Percentiles rank a stretch among this genome's conserved stretches.
Evolutionary conservation across 2,797 vertebrate species (phyloP).

Genomic region (Apogon talboti): DNA sequence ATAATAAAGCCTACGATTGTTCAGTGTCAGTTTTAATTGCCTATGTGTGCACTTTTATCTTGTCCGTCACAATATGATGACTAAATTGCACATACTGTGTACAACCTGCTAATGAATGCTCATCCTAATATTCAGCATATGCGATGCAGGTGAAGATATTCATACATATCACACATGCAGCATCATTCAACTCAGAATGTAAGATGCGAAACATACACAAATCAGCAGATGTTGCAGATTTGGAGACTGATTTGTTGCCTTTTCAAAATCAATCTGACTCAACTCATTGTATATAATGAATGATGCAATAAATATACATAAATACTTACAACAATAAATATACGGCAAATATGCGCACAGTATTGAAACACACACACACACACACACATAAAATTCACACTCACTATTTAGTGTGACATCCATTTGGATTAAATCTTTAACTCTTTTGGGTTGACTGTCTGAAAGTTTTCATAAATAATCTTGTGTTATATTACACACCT

Average conservation of each 20-base stretch:
- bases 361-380: too few relatives aligned
- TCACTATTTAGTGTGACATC: too few relatives aligned
- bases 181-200: background rate
- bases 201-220: conserved; percentile 10
- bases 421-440: too few relatives aligned
- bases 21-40: background rate
- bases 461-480: too few relatives aligned
- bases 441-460: too few relatives aligned
- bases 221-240: background rate
- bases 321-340: too few relatives aligned
- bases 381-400: too few relatives aligned
- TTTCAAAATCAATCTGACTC: background rate
- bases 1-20: background rate
- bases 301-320: too few relatives aligned
- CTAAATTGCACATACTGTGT: conserved; percentile 2
- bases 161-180: background rate
- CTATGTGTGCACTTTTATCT: background rate
- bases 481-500: too few relatives aligned
- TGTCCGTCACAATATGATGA: conserved; percentile 4
- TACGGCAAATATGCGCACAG: too few relatives aligned
- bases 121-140: background rate
- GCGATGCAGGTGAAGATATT: background rate
- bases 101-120: background rate
- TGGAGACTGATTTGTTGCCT: background rate
- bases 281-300: background rate